Evolutionary conservation across 1,140 invertebrate species (phyloP).

Genomic region (Aphelenchoides fujianensis): DNA sequence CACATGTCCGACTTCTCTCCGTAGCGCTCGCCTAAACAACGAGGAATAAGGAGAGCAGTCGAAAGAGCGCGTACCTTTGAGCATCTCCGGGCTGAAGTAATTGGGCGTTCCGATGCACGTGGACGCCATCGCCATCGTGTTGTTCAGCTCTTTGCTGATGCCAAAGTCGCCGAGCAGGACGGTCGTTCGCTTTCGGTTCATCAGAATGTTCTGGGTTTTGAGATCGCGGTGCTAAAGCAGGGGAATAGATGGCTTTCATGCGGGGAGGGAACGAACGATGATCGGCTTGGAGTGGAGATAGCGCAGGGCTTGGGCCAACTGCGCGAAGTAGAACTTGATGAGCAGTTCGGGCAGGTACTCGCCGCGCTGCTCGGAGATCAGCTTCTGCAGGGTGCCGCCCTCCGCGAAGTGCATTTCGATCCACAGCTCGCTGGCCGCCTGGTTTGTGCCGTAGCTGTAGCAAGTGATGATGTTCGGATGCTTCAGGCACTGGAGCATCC

Average conservation of each 20-base stretch:
- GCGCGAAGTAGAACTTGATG: conserved; percentile 67
- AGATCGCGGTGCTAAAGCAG: conserved; percentile 64
- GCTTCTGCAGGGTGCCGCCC: conserved; percentile 66
- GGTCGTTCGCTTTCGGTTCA: conserved; percentile 67
- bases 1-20: conserved; percentile 67
- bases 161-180: conserved; percentile 34
- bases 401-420: conserved; percentile 67
- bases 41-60: not conserved
- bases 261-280: conserved; percentile 40
- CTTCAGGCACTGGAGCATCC: conserved; percentile 65
- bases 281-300: conserved; percentile 67
- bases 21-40: conserved; percentile 47
- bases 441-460: conserved; percentile 65
- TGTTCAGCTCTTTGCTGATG: conserved; percentile 30
- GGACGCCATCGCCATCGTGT: conserved; percentile 4
- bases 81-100: conserved; percentile 66
- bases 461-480: conserved; percentile 68
- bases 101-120: conserved; percentile 74
- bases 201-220: conserved; percentile 70
- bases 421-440: conserved; percentile 56
- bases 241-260: not conserved
- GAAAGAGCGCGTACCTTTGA: not conserved
- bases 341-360: conserved; percentile 63
- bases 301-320: conserved; percentile 67
- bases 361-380: conserved; percentile 65